phyloP scores from a whole-genome alignment of 2,797 vertebrate genomes.

The Coregonus sp. region DNA sequence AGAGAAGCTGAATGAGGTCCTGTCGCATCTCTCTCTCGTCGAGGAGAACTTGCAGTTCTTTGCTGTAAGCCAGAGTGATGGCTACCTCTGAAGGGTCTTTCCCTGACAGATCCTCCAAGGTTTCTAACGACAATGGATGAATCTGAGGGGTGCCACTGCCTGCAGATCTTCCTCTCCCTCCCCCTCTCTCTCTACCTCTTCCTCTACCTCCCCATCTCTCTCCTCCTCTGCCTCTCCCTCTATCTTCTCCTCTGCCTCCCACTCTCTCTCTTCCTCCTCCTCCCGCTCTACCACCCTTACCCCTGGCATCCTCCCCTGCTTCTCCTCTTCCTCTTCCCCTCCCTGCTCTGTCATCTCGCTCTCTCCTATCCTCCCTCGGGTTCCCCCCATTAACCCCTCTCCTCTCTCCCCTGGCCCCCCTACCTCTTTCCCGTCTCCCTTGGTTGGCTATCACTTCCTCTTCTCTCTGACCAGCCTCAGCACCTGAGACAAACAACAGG shows the following conservation, averaged over 20 bases:
- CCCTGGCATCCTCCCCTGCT: not conserved
- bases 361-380: slow-evolving; percentile 5
- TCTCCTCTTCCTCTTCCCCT: too few relatives aligned
- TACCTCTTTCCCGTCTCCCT: too few relatives aligned
- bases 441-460: slow-evolving; percentile 7
- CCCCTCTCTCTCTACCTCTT: not conserved
- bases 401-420: not conserved
- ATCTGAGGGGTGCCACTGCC: slow-evolving; percentile 40
- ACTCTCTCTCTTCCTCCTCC: not conserved
- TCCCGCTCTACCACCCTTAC: not conserved
- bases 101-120: slow-evolving; percentile 78
- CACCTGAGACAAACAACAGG: slow-evolving; percentile 18
- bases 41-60: slow-evolving; percentile 73
- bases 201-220: slow-evolving; percentile 16
- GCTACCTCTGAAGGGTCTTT: slow-evolving; percentile 84
- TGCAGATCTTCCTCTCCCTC: slow-evolving; percentile 16
- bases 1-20: slow-evolving; percentile 81
- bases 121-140: slow-evolving; percentile 75
- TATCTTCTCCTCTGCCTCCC: slow-evolving; percentile 5
- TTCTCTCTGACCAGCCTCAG: slow-evolving; percentile 32
- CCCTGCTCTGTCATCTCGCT: not conserved
- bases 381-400: slow-evolving; percentile 8
- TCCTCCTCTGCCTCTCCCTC: not conserved
- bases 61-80: slow-evolving; percentile 79
- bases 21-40: slow-evolving; percentile 71